Evolutionary conservation across 2,888 invertebrate genomes (phyloP).

Genomic region (Pandemis corylana): DNA sequence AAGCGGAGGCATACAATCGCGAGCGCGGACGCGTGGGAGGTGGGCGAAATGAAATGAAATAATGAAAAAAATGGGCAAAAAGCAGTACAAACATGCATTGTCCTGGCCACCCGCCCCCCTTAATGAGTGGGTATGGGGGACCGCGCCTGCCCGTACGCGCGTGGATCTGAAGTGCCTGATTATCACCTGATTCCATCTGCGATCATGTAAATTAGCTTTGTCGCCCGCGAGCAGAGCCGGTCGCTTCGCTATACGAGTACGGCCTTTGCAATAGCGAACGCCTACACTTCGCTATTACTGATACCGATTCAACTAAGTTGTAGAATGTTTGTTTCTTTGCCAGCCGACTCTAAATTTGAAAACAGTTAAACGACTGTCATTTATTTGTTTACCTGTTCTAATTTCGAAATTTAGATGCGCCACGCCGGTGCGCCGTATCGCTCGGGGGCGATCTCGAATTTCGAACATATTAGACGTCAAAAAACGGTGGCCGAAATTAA

Average conservation of each 20-base stretch:
- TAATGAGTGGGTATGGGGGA: slow-evolving; percentile 74
- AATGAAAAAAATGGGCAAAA: slow-evolving; percentile 85
- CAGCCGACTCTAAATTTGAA: slow-evolving; percentile 22
- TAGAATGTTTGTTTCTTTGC: background rate
- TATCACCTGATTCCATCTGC: slow-evolving; percentile 81
- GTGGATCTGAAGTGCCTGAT: slow-evolving; percentile 78
- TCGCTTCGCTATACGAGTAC: background rate
- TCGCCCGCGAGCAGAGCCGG: background rate
- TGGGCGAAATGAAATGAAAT: slow-evolving; percentile 85
- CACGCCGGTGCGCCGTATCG: slow-evolving; percentile 23
- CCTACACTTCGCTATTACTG: background rate
- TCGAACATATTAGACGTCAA: slow-evolving; percentile 82
- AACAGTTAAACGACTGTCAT: background rate
- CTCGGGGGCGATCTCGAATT: slow-evolving; percentile 63
- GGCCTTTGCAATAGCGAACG: background rate
- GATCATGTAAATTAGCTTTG: slow-evolving; percentile 35
- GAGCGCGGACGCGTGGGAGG: slow-evolving; percentile 83
- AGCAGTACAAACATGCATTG: slow-evolving; percentile 85
- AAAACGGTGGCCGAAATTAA: slow-evolving; percentile 84
- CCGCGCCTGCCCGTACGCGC: slow-evolving; percentile 57
- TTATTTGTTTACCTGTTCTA: slow-evolving; percentile 25
- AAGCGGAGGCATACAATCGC: slow-evolving; percentile 83
- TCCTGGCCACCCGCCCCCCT: slow-evolving; percentile 74
- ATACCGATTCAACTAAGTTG: background rate
- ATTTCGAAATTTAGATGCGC: slow-evolving; percentile 21